phyloP scores from a whole-genome alignment of 2,888 invertebrate genomes.

The Tinea trinotella region DNA sequence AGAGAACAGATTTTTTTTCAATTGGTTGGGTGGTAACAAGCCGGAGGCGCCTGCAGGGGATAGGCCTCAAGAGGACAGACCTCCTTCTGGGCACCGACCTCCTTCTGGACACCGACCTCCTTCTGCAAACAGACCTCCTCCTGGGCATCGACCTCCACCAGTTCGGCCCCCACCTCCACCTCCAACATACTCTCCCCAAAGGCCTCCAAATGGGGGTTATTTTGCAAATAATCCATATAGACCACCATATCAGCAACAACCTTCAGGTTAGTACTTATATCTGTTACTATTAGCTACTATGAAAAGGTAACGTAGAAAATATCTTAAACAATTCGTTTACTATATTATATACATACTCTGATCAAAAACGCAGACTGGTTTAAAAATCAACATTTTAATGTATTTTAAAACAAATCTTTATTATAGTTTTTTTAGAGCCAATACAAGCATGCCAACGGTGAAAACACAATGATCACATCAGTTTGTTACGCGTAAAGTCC shows the following conservation, averaged over 20 bases:
- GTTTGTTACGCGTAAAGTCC: no score
- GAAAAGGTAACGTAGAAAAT: no score
- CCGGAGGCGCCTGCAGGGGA: background rate
- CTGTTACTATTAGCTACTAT: no score
- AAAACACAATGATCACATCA: no score
- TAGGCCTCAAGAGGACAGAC: background rate
- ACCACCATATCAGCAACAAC: slow-evolving; percentile 39
- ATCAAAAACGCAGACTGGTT: no score
- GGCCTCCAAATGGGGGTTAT: slow-evolving; percentile 46
- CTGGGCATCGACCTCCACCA: slow-evolving; percentile 16
- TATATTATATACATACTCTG: no score
- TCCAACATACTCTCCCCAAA: slow-evolving; percentile 22
- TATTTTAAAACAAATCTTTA: no score
- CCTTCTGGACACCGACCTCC: background rate
- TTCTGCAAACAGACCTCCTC: slow-evolving; percentile 8
- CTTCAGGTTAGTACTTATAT: slow-evolving; percentile 49
- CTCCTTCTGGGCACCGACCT: background rate
- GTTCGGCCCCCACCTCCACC: slow-evolving; percentile 7
- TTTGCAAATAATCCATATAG: slow-evolving; percentile 45
- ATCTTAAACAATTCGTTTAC: no score
- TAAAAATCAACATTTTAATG: no score
- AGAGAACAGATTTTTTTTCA: slow-evolving; percentile 26
- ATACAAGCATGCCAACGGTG: no score
- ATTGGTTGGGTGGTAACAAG: slow-evolving; percentile 19
- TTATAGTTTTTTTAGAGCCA: no score